These are phyloP conservation scores for Psittacara wagleri DNA, from an alignment of 2,113 vertebrate genomes.

Conservation along the genomic window DNA sequence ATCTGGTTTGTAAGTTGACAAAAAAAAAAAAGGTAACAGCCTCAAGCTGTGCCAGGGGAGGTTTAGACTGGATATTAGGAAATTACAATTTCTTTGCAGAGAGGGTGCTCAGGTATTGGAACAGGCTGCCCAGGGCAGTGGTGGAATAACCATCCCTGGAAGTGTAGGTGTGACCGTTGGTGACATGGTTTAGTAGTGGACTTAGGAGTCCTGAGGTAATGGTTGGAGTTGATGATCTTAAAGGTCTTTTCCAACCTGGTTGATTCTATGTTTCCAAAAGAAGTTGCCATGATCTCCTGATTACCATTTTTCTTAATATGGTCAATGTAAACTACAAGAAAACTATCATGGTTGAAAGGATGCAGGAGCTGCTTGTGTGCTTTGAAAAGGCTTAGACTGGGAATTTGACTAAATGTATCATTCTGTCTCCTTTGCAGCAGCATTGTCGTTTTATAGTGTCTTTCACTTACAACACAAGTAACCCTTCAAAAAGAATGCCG, in stretches of 20 bases:
- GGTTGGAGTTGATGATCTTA: background rate
- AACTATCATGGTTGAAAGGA: slow-evolving; percentile 63
- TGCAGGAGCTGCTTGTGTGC: background rate
- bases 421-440: slow-evolving; percentile 31
- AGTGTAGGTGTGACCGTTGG: background rate
- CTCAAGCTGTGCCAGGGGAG: background rate
- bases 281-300: slow-evolving; percentile 67
- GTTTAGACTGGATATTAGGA: background rate
- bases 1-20: background rate
- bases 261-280: background rate
- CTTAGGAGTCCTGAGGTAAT: background rate
- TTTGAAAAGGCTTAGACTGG: slow-evolving; percentile 52
- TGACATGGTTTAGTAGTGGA: background rate
- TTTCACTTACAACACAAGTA: background rate
- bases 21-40: background rate
- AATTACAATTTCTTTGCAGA: background rate
- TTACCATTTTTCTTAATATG: slow-evolving; percentile 74
- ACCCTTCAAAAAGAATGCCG: background rate
- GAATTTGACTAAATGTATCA: slow-evolving; percentile 32
- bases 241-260: background rate
- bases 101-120: background rate
- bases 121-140: background rate
- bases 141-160: background rate
- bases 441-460: slow-evolving; percentile 31
- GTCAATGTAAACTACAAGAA: slow-evolving; percentile 62